Evolutionary conservation across 2,888 invertebrate species (phyloP), one percentile per base, ranked within the genome.

Genomic region (Habroteleia sp.): DNA sequence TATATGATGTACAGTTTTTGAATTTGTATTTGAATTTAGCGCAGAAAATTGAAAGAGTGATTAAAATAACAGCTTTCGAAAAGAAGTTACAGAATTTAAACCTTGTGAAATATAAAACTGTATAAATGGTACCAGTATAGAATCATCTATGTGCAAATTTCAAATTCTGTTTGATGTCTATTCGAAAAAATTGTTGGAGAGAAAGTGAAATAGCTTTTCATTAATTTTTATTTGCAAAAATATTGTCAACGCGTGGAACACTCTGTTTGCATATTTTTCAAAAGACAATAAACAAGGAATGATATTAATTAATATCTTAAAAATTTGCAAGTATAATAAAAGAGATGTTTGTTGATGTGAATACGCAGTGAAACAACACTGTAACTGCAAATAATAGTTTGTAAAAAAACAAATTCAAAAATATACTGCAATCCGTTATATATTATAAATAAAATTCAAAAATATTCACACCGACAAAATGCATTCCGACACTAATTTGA

Each of bases 161-260:
- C 1, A 46, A 46, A 60, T 25, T 46, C 16, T 16, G 42, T 13
- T 42, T 17, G 17, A 29, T 6, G 2, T 35, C 14, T 14, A 14
- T 2, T 17, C 35, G 10, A 46, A 56, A 46, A 44, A 44, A 25
- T 35, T 13, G 5, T 3, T 20, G 5, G 5, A 20, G 2, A 20
- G 5, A 20, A 20, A 20, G 5, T 20, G 10, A 39, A 42, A 52
- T 20, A 16, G 31, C 41, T 63, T 65, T 65, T 65, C 52, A 42
- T 52, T 42, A 52, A 44, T 0, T 52, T 52, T 42, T 31, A 62
- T 50, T 50, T 37, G 37, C 17, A 46, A 58, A n/a, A 44, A 58
- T 46, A 46, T 13, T 44, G 35, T 35, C 35, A 44, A 44, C 5
- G 16, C 25, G 7, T 16, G n/a, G n/a, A 42, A 58, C 42, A 23